A percentile compares a stretch with the other conserved stretches of the same genome.
Evolutionary conservation across 1,140 invertebrate genomes (phyloP).

Genomic region (Drepana arcuata): DNA sequence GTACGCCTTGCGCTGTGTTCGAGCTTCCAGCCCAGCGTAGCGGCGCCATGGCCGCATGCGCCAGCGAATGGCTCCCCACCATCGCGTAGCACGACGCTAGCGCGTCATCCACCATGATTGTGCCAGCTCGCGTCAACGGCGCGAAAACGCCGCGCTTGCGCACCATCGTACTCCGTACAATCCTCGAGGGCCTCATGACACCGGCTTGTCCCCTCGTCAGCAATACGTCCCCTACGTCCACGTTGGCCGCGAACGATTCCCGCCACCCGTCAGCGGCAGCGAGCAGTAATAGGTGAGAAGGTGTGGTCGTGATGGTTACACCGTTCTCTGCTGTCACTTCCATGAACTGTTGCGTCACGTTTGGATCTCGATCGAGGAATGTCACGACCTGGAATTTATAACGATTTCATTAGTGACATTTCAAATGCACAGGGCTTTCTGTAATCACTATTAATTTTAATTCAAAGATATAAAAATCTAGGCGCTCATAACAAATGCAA

Average conservation of each 20-base stretch:
- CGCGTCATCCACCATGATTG: conserved; percentile 91
- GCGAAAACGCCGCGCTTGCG: conserved; percentile 85
- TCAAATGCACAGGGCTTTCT: too few species aligned
- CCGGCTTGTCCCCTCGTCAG: conserved; percentile 66
- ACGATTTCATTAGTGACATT: too few species aligned
- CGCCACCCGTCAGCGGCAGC: conserved; percentile 64
- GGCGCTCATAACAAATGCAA: too few species aligned
- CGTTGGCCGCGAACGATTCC: conserved; percentile 47
- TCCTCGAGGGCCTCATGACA: conserved; percentile 73
- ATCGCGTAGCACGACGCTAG: conserved; percentile 96
- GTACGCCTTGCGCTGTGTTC: conserved; percentile 75
- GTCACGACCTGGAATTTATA: conserved; percentile 70
- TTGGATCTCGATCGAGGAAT: conserved; percentile 87
- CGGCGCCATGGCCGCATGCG: conserved; percentile 88
- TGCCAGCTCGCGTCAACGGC: conserved; percentile 90
- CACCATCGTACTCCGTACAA: conserved; percentile 75
- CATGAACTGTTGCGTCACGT: conserved; percentile 79
- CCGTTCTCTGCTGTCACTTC: conserved; percentile 80
- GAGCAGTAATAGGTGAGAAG: conserved; percentile 84
- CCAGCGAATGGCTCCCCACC: conserved; percentile 86
- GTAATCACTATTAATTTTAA: too few species aligned
- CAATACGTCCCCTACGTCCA: conserved; percentile 56
- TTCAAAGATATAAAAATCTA: too few species aligned
- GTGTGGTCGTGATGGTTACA: conserved; percentile 82
- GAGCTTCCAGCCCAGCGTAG: conserved; percentile 69